phyloP scores from a whole-genome alignment of 2,888 invertebrate species.

The Oligia strigilis region DNA sequence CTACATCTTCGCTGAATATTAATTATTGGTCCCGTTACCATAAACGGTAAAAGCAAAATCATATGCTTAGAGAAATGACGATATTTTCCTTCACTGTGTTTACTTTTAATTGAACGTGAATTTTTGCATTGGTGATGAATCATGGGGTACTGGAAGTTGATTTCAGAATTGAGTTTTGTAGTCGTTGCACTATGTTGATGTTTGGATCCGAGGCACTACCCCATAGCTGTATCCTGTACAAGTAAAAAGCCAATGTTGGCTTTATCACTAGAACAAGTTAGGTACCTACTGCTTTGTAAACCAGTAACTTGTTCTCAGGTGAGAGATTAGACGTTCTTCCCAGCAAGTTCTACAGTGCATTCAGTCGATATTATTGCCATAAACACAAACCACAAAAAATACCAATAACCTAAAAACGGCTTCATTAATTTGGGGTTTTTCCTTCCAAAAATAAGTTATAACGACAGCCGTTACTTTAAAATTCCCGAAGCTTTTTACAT shows the following conservation, averaged over 20 bases:
- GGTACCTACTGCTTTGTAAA: neutral
- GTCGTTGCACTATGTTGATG: neutral
- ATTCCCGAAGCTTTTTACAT: neutral
- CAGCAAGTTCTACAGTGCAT: neutral
- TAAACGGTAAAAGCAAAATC: neutral
- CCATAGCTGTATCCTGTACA: neutral
- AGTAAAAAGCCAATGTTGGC: neutral
- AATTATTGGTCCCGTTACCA: conserved; percentile 1
- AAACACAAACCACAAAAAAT: neutral
- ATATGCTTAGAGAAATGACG: neutral
- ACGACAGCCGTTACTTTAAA: neutral
- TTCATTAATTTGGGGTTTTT: neutral
- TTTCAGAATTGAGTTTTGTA: neutral
- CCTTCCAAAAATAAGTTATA: neutral
- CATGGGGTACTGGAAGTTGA: neutral
- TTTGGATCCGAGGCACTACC: neutral
- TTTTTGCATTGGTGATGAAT: neutral
- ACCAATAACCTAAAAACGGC: neutral
- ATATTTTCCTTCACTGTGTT: neutral
- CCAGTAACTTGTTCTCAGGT: neutral
- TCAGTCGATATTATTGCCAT: neutral
- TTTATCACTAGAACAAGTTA: neutral
- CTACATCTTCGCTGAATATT: conserved; percentile 1
- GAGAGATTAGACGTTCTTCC: neutral
- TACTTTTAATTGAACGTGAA: neutral